Evolutionary conservation across 1,140 invertebrate species (phyloP), one percentile per base, ranked within the genome.

Genomic region (Apocrypta bakeri): DNA sequence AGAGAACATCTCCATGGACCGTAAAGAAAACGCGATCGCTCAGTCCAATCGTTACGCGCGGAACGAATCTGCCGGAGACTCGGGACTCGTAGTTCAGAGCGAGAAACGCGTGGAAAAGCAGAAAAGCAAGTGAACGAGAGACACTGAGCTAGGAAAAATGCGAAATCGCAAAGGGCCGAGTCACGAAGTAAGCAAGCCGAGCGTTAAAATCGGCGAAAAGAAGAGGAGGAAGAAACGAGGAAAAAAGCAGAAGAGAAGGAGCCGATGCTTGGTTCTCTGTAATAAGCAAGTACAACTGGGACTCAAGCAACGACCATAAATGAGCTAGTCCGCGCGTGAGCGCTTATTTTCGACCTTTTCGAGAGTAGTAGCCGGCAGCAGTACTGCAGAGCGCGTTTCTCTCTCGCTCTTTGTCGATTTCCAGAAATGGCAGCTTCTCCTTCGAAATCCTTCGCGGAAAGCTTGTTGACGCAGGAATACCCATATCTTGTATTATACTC

Each of bases 1-100:
- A n/a, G 21, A 68, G 61, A 40, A 27, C 37, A 24, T 56, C 78
- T 73, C 31, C 66, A 21, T 25, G 74, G 75, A 85, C 84, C 86
- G 86, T 81, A 87, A 83, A 87, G 86, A 85, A 85, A 87, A 82
- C 83, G 84, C 78, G 84, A 87, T 86, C 79, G 86, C 81, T 37
- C 40, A 6, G 48, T 56, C 48, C 31, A 68, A 79, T 87, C 84
- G 86, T 87, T 86, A 87, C 86, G 87, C 86, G 86, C 84, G 83
- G 84, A 83, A 84, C 83, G 79, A 82, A 79, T 21, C 61, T 76
- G 76, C 63, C n/a, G 42, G 42, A 17, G 42, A 17, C 42, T 48
- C n/a, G n/a, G 21, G 21, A 56, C 56, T 21, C 33, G 69, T 14
- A 31, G n/a, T n/a, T n/a, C 37, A 37, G 33, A 66, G 63, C 27